Base-by-base conservation (phyloP, 2,113 vertebrate species). In the Neogale vison region DNA sequence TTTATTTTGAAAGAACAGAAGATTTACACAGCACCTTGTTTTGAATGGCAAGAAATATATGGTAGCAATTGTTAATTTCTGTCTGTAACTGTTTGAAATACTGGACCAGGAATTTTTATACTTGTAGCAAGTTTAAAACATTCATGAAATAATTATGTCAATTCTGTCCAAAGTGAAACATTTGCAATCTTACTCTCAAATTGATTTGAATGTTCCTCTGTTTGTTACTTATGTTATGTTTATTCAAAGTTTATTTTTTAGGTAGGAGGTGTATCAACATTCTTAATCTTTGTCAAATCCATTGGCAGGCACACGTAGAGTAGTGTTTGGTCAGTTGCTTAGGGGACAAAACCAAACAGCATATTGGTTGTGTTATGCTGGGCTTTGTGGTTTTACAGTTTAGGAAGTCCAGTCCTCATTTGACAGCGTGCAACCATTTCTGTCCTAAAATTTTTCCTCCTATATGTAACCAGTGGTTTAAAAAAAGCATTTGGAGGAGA, bases 351-450 rank as follows among this genome's bases (percentile, higher is more conserved):
- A 86, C 96, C 82, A 97, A 97, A 95, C 94, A 95, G 90, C 77
- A 83, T 84, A 90, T 96, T 98, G 96, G 69, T 98, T 96, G n/a
- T 0, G 1, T 88, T 98, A 98, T 82, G 89, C 65, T 77, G 95
- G 92, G 50, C 80, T 97, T 89, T 96, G 95, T 97, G 97, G 95
- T 96, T 98, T 97, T 96, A 95, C 42, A 92, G 90, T 96, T 98
- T 98, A 36, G 23, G 72, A 97, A 98, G 72, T 84, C 34, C 71
- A 83, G 72, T 76, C 59, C 95, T 98, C 67, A 39, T 93, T 98
- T 95, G 94, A 86, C 92, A 93, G 90, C 36, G 34, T 96, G 93
- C 93, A 97, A 67, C 72, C 71, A 42, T 96, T 97, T 81, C 69
- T 98, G 92, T 90, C 85, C 72, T 93, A 97, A 95, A 0, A 8